phyloP scores from a whole-genome alignment of 2,888 invertebrate genomes.

The Tenthredo livida region DNA sequence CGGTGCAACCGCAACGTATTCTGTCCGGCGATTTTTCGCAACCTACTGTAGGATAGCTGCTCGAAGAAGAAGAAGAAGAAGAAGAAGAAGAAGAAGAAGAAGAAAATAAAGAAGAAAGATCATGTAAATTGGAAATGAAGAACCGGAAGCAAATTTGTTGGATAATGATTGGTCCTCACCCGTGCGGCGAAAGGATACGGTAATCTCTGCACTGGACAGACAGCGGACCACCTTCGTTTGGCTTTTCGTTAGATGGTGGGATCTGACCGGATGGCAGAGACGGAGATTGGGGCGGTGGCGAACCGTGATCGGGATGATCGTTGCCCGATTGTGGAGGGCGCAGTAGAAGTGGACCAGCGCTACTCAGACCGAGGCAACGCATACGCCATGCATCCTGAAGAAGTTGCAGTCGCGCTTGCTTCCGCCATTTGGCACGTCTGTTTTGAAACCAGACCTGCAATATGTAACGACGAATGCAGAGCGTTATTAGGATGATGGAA shows the following conservation, averaged over 20 bases:
- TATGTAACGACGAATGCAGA: constrained; percentile 45
- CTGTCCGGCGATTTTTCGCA: constrained; percentile 74
- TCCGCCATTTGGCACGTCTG: constrained; percentile 94
- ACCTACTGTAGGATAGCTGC: constrained; percentile 56
- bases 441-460: constrained; percentile 95
- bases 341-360: constrained; percentile 74
- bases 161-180: constrained; percentile 62
- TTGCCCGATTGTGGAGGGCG: constrained; percentile 70
- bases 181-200: constrained; percentile 71
- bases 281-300: constrained; percentile 57
- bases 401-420: constrained; percentile 91
- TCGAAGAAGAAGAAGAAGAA: background rate
- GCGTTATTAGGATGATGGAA: background rate
- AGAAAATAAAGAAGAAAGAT: background rate
- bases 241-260: constrained; percentile 60
- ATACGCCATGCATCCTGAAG: constrained; percentile 95
- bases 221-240: constrained; percentile 63
- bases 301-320: constrained; percentile 67
- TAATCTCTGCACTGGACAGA: constrained; percentile 70
- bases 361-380: constrained; percentile 86
- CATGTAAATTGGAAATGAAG: background rate
- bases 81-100: background rate
- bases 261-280: constrained; percentile 55
- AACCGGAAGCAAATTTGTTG: background rate
- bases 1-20: constrained; percentile 72